Base-by-base conservation (phyloP, 2,113 vertebrate species). In the Mohoua ochrocephala region DNA sequence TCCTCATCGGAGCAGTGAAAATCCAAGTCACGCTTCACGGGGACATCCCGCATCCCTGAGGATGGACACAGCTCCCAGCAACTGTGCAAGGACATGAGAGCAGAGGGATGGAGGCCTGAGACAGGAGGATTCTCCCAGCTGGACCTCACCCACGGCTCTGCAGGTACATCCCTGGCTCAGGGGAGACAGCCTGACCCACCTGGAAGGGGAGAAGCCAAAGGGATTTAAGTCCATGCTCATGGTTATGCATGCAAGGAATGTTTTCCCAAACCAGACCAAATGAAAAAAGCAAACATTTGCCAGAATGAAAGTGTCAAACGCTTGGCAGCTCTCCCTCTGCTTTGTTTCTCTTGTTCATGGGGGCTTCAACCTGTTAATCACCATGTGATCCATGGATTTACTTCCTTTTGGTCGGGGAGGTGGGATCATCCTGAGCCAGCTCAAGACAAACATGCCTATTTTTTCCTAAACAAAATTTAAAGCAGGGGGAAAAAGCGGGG, bases 211-310 rank as follows among this genome's bases (percentile, higher is more conserved):
- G 23, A 85, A 90, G 54, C 41, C 44, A 39, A 59, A 88, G 57
- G 33, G 67, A 39, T 82, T 71, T 27, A 57, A 79, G 47, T 13
- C 10, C 10, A 1, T 3, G 0, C 30, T 8, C 45, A 19, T 23
- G 31, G 35, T 80, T 27, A 84, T 31, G 60, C 37, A 60, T 22
- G 10, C 53, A 52, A 68, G 35, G 10, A 84, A 56, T 2, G 0
- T 65, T 47, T 24, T 84, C 73, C 45, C 14, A 2, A 33, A 42
- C 17, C 57, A 22, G 56, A 61, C 24, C 73, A 73, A 91, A 94
- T 20, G 27, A 49, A 56, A 80, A 90, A 92, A 56, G 31, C 57
- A 91, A 94, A 84, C 81, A 94, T 74, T 94, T 95, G 35, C 89
- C 54, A 37, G 59, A 89, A 70, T 35, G 30, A 57, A 94, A 91